A percentile compares a stretch with the other conserved stretches of the same genome.
phyloP scores from a whole-genome alignment of 2,888 invertebrate species.

The Frankliniella intonsa region DNA sequence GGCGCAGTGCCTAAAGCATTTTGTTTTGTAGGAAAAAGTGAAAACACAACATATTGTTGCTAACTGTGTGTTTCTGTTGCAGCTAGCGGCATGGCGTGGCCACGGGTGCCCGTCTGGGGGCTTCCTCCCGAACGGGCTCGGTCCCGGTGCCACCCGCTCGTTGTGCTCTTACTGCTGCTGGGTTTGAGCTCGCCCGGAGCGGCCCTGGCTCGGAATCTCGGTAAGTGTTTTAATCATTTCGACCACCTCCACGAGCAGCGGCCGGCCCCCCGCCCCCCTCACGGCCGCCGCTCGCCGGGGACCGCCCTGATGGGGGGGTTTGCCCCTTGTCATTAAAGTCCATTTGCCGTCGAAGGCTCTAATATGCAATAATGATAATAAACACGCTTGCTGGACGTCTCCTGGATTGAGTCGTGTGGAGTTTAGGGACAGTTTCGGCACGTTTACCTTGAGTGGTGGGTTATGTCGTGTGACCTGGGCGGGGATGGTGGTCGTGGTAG shows the following conservation, averaged over 20 bases:
- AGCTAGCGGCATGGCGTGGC: constrained; percentile 16
- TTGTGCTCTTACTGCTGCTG: constrained; percentile 1
- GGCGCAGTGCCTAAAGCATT: too few relatives aligned
- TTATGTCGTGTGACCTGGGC: too few relatives aligned
- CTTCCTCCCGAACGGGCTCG: not conserved
- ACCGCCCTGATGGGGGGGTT: not conserved
- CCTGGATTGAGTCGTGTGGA: too few relatives aligned
- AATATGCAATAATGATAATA: too few relatives aligned
- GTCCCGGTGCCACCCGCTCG: not conserved
- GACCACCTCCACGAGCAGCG: not conserved
- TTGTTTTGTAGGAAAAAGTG: too few relatives aligned
- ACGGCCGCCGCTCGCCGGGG: not conserved
- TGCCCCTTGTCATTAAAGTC: too few relatives aligned
- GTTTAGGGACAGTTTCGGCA: too few relatives aligned
- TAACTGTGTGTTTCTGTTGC: not conserved
- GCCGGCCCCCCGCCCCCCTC: not conserved
- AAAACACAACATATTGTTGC: too few relatives aligned
- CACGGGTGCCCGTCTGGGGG: constrained; percentile 10
- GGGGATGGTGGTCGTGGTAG: too few relatives aligned
- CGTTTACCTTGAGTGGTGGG: too few relatives aligned
- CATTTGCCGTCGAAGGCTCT: too few relatives aligned
- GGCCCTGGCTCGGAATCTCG: constrained; percentile 25
- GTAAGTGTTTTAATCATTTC: constrained; percentile 15
- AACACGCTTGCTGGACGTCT: too few relatives aligned
- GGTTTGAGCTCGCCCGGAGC: constrained; percentile 23